Evolutionary conservation across 2,888 invertebrate genomes (phyloP).

Genomic region (Ennomos erosarius): DNA sequence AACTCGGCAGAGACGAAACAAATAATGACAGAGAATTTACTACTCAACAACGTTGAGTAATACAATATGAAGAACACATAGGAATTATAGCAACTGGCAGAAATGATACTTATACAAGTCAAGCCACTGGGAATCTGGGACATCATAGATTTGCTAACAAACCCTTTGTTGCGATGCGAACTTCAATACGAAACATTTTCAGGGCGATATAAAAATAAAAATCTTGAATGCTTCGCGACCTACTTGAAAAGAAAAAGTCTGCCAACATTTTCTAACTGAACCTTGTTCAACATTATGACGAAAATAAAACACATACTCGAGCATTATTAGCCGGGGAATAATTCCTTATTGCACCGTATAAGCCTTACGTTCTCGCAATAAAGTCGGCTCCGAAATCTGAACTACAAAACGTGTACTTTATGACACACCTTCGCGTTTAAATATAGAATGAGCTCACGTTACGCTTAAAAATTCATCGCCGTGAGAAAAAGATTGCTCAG

Average conservation of each 20-base stretch:
- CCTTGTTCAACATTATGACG: conserved; percentile 10
- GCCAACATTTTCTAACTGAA: conserved; percentile 10
- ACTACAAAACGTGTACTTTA: conserved; percentile 43
- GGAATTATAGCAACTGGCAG: conserved; percentile 42
- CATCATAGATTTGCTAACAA: conserved; percentile 50
- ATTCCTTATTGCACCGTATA: conserved; percentile 40
- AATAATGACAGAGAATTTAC: conserved; percentile 21
- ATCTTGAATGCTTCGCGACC: conserved; percentile 2
- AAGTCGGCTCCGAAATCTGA: conserved; percentile 41
- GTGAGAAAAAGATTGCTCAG: conserved; percentile 49
- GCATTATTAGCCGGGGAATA: conserved; percentile 30
- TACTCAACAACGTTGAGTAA: conserved; percentile 12
- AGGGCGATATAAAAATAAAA: neutral
- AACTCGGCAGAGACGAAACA: too few species aligned
- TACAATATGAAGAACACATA: conserved; percentile 34
- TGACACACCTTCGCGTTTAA: conserved; percentile 45
- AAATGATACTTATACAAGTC: conserved; percentile 48
- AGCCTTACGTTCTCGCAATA: conserved; percentile 38
- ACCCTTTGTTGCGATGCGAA: conserved; percentile 31
- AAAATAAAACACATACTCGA: conserved; percentile 26
- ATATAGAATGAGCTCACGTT: conserved; percentile 45
- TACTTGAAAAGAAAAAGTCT: conserved; percentile 4
- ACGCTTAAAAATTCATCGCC: conserved; percentile 51
- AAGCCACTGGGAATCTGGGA: conserved; percentile 45
- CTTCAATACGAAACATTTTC: conserved; percentile 14